Percentiles rank a stretch among this genome's conserved stretches.
These are phyloP conservation scores for Dascillus cervinus DNA, from an alignment of 2,888 invertebrate genomes.

Conservation along the genomic window DNA sequence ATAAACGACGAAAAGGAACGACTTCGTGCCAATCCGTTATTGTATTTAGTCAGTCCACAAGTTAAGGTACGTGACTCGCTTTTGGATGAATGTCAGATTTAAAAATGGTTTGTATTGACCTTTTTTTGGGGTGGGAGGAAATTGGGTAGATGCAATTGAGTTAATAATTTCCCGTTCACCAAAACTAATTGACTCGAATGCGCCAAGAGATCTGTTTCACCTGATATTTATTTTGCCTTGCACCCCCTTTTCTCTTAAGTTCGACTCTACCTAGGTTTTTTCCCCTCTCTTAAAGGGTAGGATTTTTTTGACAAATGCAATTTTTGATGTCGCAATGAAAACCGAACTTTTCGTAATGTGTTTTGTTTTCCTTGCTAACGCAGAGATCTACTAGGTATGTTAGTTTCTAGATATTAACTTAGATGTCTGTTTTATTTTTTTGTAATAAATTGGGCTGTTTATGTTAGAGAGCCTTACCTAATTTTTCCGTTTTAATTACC, in stretches of 20 bases:
- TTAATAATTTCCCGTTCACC: no score
- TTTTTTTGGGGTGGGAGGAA: neutral
- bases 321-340: no score
- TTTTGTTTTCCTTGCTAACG: conserved; percentile 39
- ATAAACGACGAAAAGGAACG: conserved; percentile 87
- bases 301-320: no score
- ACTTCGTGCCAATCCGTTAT: conserved; percentile 87
- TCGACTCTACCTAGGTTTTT: conserved; percentile 38
- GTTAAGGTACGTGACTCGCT: conserved; percentile 67
- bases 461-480: conserved; percentile 16
- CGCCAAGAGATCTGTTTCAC: no score
- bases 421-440: conserved; percentile 18
- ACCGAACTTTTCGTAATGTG: conserved; percentile 29
- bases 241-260: conserved; percentile 32
- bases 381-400: conserved; percentile 45
- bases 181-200: no score
- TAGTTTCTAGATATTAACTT: conserved; percentile 25
- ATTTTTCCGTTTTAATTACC: conserved; percentile 24
- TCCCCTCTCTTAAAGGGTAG: no score
- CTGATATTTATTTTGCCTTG: no score
- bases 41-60: conserved; percentile 94
- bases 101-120: neutral
- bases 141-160: conserved; percentile 2
- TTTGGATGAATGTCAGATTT: no score
- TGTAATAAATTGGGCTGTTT: conserved; percentile 18